These are phyloP conservation scores for Elephantulus edwardii DNA, from an alignment of 2,113 vertebrate genomes.

Conservation along the genomic window DNA sequence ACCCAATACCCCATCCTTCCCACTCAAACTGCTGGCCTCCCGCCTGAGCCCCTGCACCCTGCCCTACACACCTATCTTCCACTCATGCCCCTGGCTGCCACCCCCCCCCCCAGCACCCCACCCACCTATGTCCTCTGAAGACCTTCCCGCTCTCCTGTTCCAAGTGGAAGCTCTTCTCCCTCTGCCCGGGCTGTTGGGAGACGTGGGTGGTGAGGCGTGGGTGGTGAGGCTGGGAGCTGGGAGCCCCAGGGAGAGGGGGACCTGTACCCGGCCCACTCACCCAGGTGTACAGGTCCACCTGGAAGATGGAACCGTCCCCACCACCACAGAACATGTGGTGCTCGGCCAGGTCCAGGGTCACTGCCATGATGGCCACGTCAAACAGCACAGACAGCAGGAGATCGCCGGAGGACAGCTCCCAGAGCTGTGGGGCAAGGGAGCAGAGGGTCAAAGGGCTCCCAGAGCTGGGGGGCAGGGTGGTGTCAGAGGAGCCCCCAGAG, in stretches of 20 bases:
- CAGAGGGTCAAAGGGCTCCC: neutral
- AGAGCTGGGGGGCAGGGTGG: neutral
- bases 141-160: conserved; percentile 90
- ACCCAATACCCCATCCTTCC: too few relatives aligned
- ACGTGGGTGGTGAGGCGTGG: neutral
- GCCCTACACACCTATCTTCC: too few relatives aligned
- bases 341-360: conserved; percentile 95
- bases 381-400: conserved; percentile 95
- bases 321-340: conserved; percentile 95
- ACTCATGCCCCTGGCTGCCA: neutral
- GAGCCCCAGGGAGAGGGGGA: neutral
- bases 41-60: neutral
- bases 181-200: conserved; percentile 86
- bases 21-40: too few relatives aligned
- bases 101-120: neutral
- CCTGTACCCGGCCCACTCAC: conserved; percentile 79
- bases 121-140: conserved; percentile 97
- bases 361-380: conserved; percentile 92
- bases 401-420: conserved; percentile 95
- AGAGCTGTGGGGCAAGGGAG: conserved; percentile 84
- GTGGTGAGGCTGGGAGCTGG: neutral
- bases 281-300: conserved; percentile 92
- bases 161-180: conserved; percentile 91
- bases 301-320: conserved; percentile 94
- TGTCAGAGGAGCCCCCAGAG: neutral